Evolutionary conservation across 2,113 vertebrate species (phyloP).

Genomic region (Meles meles): DNA sequence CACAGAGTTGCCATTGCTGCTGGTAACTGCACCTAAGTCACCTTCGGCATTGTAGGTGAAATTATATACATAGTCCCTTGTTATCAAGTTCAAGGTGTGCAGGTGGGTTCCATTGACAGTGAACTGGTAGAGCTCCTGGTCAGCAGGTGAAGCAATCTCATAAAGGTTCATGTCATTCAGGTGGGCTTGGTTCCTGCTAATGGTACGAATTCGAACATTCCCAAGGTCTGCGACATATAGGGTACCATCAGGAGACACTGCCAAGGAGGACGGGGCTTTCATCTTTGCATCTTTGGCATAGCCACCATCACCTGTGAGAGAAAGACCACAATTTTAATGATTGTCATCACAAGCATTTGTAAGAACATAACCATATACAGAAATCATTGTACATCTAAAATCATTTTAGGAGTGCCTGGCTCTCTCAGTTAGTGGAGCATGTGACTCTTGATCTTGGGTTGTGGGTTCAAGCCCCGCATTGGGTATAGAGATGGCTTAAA

Average conservation of each 20-base stretch:
- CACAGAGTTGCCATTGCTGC: conserved; percentile 87
- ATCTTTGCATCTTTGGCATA: conserved; percentile 96
- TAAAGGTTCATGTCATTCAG: conserved; percentile 86
- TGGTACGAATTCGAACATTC: conserved; percentile 93
- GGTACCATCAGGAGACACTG: conserved; percentile 93
- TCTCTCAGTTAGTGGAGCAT: neutral
- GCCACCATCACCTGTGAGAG: conserved; percentile 90
- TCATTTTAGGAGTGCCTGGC: conserved; percentile 10
- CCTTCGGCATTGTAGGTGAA: conserved; percentile 92
- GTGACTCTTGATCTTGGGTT: neutral
- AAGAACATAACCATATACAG: neutral
- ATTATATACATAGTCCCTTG: conserved; percentile 94
- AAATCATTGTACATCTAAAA: conserved; percentile 25
- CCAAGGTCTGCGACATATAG: conserved; percentile 95
- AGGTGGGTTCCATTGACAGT: conserved; percentile 94
- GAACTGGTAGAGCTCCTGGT: conserved; percentile 97
- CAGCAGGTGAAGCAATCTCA: conserved; percentile 93
- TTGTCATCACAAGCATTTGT: conserved; percentile 3
- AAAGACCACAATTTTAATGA: conserved; percentile 51
- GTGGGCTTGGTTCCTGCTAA: conserved; percentile 91
- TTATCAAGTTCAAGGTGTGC: conserved; percentile 94
- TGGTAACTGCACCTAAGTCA: conserved; percentile 86
- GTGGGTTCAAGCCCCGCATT: neutral
- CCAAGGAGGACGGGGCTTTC: conserved; percentile 94
- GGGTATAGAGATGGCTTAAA: neutral